A percentile compares a stretch with the other conserved stretches of the same genome.
phyloP scores from a whole-genome alignment of 2,113 vertebrate species.

The Eleginops maclovinus region DNA sequence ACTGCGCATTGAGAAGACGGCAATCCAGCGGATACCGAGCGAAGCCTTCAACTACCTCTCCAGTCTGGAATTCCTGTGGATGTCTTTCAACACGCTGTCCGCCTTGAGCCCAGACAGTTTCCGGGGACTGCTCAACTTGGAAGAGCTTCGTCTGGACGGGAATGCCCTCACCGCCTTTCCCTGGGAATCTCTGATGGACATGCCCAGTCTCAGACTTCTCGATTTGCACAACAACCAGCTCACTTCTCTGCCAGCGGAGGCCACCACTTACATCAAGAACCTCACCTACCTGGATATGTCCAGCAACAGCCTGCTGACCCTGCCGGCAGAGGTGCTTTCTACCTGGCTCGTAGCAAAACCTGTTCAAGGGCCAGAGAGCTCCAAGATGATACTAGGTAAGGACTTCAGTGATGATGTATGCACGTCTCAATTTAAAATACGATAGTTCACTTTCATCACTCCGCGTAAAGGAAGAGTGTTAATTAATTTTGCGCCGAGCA shows the following conservation, averaged over 20 bases:
- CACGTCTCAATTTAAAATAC: background rate
- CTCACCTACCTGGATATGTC: constrained; percentile 96
- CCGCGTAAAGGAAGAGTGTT: background rate
- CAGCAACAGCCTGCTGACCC: constrained; percentile 92
- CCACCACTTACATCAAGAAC: constrained; percentile 88
- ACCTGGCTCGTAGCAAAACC: constrained; percentile 88
- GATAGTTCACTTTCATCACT: background rate
- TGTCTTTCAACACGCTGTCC: constrained; percentile 93
- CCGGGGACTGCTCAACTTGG: constrained; percentile 87
- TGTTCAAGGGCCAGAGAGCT: constrained; percentile 83
- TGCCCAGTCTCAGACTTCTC: constrained; percentile 91
- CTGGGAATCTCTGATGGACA: constrained; percentile 91
- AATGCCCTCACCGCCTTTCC: constrained; percentile 92
- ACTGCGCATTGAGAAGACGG: constrained; percentile 93
- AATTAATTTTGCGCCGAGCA: background rate
- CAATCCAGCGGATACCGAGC: constrained; percentile 89
- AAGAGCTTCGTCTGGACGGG: constrained; percentile 93
- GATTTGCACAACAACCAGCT: constrained; percentile 96
- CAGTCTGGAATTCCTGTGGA: constrained; percentile 94
- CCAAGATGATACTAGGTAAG: constrained; percentile 94
- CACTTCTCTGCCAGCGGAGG: constrained; percentile 86
- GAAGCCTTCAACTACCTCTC: constrained; percentile 90
- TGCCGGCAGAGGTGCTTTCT: constrained; percentile 89
- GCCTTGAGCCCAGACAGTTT: constrained; percentile 88
- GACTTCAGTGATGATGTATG: background rate